Evolutionary conservation across 2,113 vertebrate species (phyloP).

Genomic region (Crotophaga sulcirostris): DNA sequence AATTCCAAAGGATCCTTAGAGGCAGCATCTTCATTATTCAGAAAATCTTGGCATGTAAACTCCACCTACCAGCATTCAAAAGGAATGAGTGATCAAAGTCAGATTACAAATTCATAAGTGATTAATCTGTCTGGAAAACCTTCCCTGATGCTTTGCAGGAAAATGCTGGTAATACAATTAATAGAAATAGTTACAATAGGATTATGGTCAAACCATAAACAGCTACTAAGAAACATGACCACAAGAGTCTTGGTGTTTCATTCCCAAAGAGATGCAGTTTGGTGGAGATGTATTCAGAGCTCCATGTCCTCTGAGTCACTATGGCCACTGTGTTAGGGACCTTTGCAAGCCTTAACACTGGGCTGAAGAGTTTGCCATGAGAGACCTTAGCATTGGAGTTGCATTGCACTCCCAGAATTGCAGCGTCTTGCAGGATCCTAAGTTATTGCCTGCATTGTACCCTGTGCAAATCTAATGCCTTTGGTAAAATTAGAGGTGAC

Average conservation of each 20-base stretch:
- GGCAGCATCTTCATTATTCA: slow-evolving; percentile 54
- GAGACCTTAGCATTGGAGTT: not conserved
- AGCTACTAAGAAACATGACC: not conserved
- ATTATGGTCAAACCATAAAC: not conserved
- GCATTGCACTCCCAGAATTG: not conserved
- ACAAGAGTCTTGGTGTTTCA: not conserved
- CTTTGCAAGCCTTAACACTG: not conserved
- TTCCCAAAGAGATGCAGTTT: not conserved
- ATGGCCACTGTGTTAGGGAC: not conserved
- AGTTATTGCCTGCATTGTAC: not conserved
- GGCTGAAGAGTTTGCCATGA: fast-evolving
- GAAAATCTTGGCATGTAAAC: slow-evolving; percentile 57
- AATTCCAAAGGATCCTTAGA: slow-evolving; percentile 51
- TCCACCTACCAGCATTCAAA: slow-evolving; percentile 64
- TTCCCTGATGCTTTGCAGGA: slow-evolving; percentile 36
- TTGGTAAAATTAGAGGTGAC: not conserved
- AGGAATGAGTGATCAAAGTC: slow-evolving; percentile 67
- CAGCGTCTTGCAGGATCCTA: not conserved
- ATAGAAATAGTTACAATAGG: not conserved
- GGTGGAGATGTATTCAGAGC: not conserved
- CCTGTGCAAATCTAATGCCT: not conserved
- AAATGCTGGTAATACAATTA: slow-evolving; percentile 17
- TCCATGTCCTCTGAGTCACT: not conserved
- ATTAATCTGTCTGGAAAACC: slow-evolving; percentile 56
- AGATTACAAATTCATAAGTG: slow-evolving; percentile 59